phyloP scores from a whole-genome alignment of 2,888 invertebrate species.

The Herminia tarsipennalis region DNA sequence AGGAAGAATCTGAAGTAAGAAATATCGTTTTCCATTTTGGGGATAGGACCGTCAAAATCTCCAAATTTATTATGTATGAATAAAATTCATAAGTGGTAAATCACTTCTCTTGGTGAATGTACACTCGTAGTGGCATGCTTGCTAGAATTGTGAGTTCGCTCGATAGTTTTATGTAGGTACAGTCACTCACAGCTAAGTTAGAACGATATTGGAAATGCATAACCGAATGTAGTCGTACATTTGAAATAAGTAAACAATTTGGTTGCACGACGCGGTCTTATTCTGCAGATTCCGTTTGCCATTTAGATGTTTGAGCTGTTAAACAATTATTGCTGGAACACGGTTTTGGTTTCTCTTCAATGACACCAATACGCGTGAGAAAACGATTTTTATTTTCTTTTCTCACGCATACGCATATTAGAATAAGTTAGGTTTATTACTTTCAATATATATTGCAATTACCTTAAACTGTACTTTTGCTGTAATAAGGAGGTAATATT shows the following conservation, averaged over 20 bases:
- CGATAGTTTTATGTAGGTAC: conserved; percentile 15
- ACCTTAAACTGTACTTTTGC: too few relatives aligned
- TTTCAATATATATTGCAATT: too few relatives aligned
- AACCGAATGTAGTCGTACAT: not conserved
- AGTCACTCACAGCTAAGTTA: conserved; percentile 1
- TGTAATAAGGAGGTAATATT: too few relatives aligned
- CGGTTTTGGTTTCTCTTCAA: too few relatives aligned
- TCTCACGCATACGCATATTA: too few relatives aligned
- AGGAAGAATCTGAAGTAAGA: conserved; percentile 22
- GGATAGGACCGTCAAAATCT: conserved; percentile 37
- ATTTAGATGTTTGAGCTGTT: too few relatives aligned
- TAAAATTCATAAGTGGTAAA: conserved; percentile 42
- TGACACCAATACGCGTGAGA: too few relatives aligned
- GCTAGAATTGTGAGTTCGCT: conserved; percentile 1
- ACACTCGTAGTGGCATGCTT: conserved; percentile 13
- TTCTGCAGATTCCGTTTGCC: too few relatives aligned
- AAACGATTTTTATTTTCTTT: too few relatives aligned
- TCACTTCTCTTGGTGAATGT: conserved; percentile 31
- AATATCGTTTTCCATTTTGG: conserved; percentile 42
- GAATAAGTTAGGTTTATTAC: too few relatives aligned
- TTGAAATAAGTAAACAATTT: not conserved
- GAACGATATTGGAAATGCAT: conserved; percentile 6
- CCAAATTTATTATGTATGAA: conserved; percentile 42
- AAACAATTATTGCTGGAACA: too few relatives aligned
- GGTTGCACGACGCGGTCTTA: too few relatives aligned